Percentiles rank a stretch among this genome's conserved stretches.
These are phyloP conservation scores for Drosophila tanythrix DNA, from an alignment of 2,888 invertebrate genomes.

Conservation along the genomic window DNA sequence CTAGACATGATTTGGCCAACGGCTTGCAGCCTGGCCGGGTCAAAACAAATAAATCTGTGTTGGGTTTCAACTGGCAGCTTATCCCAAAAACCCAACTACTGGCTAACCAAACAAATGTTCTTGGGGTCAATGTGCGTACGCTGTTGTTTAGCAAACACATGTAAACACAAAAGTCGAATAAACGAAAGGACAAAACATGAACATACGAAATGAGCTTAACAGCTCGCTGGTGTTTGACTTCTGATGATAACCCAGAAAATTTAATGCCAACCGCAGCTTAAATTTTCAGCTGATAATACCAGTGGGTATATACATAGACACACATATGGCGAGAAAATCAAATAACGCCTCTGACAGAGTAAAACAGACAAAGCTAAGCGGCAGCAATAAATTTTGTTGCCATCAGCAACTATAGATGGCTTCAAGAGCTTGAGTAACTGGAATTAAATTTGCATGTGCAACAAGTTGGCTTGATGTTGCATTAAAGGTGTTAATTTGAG, in stretches of 20 bases:
- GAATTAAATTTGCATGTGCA: constrained; percentile 47
- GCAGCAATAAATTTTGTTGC: constrained; percentile 49
- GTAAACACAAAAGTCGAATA: constrained; percentile 57
- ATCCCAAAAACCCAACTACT: constrained; percentile 12
- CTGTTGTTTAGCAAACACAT: constrained; percentile 59
- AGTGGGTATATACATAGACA: constrained; percentile 21
- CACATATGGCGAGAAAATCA: not conserved
- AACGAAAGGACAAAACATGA: constrained; percentile 58
- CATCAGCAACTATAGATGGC: constrained; percentile 46
- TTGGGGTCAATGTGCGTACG: constrained; percentile 53
- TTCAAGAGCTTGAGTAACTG: not conserved
- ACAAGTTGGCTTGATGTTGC: constrained; percentile 50
- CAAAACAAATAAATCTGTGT: constrained; percentile 68
- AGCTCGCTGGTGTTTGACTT: constrained; percentile 67
- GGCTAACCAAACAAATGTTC: constrained; percentile 72
- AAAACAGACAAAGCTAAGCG: constrained; percentile 31
- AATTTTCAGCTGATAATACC: constrained; percentile 33
- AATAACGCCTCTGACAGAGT: constrained; percentile 8
- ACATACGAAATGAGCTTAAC: constrained; percentile 70
- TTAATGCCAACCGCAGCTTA: constrained; percentile 50
- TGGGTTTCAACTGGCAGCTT: constrained; percentile 55
- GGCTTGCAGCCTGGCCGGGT: constrained; percentile 39
- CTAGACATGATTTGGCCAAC: constrained; percentile 69
- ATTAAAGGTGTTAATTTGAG: constrained; percentile 68
- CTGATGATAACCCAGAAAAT: constrained; percentile 48